These are phyloP conservation scores for Edolisoma coerulescens DNA, from an alignment of 2,113 vertebrate genomes.

Conservation along the genomic window DNA sequence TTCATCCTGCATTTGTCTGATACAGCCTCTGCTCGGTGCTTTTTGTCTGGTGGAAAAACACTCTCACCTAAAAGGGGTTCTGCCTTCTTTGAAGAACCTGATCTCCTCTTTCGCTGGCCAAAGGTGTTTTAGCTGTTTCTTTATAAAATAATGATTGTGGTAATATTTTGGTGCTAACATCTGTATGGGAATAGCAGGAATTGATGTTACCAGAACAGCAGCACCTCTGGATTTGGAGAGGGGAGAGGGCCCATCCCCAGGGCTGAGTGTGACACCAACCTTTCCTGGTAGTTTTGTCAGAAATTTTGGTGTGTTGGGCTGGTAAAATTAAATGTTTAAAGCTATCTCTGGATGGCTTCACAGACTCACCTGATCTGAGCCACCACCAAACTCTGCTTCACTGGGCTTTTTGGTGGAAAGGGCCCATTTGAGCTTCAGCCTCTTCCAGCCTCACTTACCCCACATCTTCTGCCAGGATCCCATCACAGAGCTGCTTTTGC, in stretches of 20 bases:
- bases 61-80: background rate
- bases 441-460: rapidly evolving
- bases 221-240: background rate
- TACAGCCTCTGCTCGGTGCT: rapidly evolving
- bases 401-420: background rate
- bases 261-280: background rate
- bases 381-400: background rate
- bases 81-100: background rate
- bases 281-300: background rate
- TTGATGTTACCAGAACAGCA: background rate
- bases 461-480: background rate
- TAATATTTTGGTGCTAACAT: background rate
- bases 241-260: background rate
- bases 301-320: background rate
- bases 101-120: background rate
- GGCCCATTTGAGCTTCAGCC: background rate
- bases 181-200: background rate
- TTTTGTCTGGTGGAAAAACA: background rate
- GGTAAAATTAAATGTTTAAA: background rate
- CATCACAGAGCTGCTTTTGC: background rate
- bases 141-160: background rate
- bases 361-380: rapidly evolving
- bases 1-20: background rate
- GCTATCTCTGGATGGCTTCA: background rate
- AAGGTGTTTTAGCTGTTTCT: background rate